Percentiles rank a stretch among this genome's conserved stretches.
phyloP scores from a whole-genome alignment of 1,140 invertebrate genomes.

The Manduca sexta region DNA sequence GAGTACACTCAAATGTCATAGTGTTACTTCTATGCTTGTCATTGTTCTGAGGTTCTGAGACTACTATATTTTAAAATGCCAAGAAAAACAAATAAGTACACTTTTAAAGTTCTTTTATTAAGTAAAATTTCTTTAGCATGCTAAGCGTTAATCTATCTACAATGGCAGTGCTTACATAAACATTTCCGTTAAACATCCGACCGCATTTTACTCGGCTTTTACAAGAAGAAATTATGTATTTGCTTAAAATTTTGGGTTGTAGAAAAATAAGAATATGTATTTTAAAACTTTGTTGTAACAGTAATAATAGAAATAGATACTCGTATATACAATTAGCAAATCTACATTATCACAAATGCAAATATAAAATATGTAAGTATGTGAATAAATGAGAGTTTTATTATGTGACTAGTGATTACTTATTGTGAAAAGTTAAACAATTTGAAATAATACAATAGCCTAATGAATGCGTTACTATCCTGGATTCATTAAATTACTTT shows the following conservation, averaged over 20 bases:
- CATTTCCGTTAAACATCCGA: slow-evolving; percentile 13
- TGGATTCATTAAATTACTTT: no score
- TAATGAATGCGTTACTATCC: no score
- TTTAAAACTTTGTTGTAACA: no score
- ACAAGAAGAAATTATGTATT: slow-evolving; percentile 6
- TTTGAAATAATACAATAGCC: not conserved
- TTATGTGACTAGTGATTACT: slow-evolving; percentile 8
- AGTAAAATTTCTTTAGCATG: slow-evolving; percentile 21
- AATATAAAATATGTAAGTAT: not conserved
- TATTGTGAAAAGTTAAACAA: slow-evolving; percentile 3
- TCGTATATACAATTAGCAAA: slow-evolving; percentile 20
- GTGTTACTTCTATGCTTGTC: no score
- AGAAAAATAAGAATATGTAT: not conserved
- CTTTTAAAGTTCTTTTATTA: slow-evolving; percentile 24
- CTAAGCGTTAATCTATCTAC: slow-evolving; percentile 48
- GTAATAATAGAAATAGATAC: no score
- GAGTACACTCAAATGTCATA: no score
- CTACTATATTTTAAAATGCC: no score
- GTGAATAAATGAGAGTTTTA: not conserved
- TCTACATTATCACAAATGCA: slow-evolving; percentile 17
- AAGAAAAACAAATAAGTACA: no score
- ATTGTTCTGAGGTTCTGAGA: no score
- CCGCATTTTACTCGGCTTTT: not conserved
- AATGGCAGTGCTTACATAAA: slow-evolving; percentile 52
- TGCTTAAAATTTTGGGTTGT: not conserved